Evolutionary conservation across 2,113 vertebrate species (phyloP), one percentile per base, ranked within the genome.

Genomic region (Antechinus stuartii): DNA sequence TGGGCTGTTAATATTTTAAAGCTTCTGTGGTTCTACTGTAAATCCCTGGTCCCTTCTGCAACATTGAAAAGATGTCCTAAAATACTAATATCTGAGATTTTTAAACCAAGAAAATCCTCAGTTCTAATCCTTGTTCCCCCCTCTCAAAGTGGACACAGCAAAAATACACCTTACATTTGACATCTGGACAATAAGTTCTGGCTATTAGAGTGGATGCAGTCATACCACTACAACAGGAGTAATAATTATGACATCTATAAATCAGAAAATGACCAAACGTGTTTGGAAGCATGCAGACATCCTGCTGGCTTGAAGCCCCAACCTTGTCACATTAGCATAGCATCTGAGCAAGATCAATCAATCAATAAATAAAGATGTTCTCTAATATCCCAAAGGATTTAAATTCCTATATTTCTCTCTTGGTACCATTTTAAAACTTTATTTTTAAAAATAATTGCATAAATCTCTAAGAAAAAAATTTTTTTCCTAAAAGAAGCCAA

Each of bases 1-100:
- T 95, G 96, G 97, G 97, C 95, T 98, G 94, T 96, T 97, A 98
- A 97, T 94, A 97, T 98, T 98, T 97, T 98, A 98, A 98, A 98
- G 95, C 91, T 91, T 96, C 96, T 98, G 96, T 98, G 93, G 96
- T 92, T 98, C 93, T 96, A 98, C 97, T 98, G 94, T 96, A 98
- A 98, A 98, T 97, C 94, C 97, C 8, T 4, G 56, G 96, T 96
- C 96, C 95, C 95, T 97, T 97, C 92, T 97, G 96, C 12, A 92
- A 97, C 90, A 94, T 7, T 96, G 96, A 97, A 95, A 98, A 96
- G 96, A 97, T 95, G 96, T 26, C 96, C 91, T 97, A 94, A 97
- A 98, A 98, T 94, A 96, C 90, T 55, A 84, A 52, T 47, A 90
- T 90, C 49, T 94, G 8, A 68, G 95, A 94, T 53, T 90, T 52